These are phyloP conservation scores for Muscicapa adusta DNA, from an alignment of 2,113 vertebrate species.

Conservation along the genomic window DNA sequence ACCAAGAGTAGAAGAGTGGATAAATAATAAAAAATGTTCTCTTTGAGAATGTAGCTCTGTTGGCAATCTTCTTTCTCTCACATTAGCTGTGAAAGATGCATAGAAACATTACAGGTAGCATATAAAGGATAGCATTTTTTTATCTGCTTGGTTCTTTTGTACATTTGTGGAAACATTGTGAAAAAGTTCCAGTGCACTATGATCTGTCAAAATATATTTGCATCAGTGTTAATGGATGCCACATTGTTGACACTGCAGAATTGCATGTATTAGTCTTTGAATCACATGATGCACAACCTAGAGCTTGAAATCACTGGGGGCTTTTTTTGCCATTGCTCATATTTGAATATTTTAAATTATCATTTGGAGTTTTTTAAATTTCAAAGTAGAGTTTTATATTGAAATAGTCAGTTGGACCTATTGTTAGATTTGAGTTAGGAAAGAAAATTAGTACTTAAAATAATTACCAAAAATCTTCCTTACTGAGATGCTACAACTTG, in stretches of 20 bases:
- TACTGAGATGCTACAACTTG: not conserved
- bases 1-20: not conserved
- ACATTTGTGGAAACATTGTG: not conserved
- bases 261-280: not conserved
- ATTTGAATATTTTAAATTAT: not conserved
- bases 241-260: not conserved
- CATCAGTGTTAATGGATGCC: conserved; percentile 27
- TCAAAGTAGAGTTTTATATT: not conserved
- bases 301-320: not conserved
- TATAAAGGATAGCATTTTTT: not conserved
- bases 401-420: not conserved
- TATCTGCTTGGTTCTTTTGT: not conserved
- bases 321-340: not conserved
- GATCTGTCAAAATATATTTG: conserved; percentile 37
- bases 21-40: not conserved
- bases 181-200: not conserved
- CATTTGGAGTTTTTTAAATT: not conserved
- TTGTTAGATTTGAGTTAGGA: not conserved
- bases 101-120: not conserved
- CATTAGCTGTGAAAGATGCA: not conserved
- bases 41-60: not conserved
- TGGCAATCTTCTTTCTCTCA: not conserved
- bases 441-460: not conserved
- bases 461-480: not conserved
- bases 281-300: not conserved